Base-by-base conservation (phyloP, 2,113 vertebrate genomes). In the Falcunculus frontatus region DNA sequence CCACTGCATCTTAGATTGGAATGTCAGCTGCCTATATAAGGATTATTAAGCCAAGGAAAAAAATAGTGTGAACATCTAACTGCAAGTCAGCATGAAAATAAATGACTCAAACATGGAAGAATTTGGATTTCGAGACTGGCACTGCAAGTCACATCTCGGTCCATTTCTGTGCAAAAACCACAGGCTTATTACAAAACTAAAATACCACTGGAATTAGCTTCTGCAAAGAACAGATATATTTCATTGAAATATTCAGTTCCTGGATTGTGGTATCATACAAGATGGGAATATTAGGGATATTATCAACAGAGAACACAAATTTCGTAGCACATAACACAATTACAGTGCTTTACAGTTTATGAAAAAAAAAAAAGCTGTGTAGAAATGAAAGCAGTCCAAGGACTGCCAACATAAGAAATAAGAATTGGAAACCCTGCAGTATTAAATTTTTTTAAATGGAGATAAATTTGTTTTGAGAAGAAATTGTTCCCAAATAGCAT, bases 31-130 rank as follows among this genome's bases (percentile, higher is more conserved):
- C 90, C 83, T 68, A 84, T 76, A 94, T 93, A 91, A 95, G 50
- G 77, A 80, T 96, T 96, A 93, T 96, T 94, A 97, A 96, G n/a
- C 10, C 79, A 68, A 21, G 25, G 88, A 62, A 95, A 94, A 89
- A 96, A 96, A 94, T 41, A 94, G 83, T 22, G 3, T 53, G 56
- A 89, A 78, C 69, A 84, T 90, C 57, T 84, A 95, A 91, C 72
- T 91, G 91, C 92, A 94, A 96, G 85, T 94, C 95, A 97, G 96
- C 92, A 81, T 46, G 69, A 96, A 93, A 94, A 93, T 50, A 93
- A 95, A 92, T 52, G 16, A 81, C 76, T 92, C 76, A 52, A 94
- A 92, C 41, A 52, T 46, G 41, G 80, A 84, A 90, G 67, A 93
- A 84, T 84, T 90, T 19, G 2, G 70, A 89, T 68, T 70, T 87